Evolutionary conservation across 2,888 invertebrate genomes (phyloP).

Genomic region (Brachylomia viminalis): DNA sequence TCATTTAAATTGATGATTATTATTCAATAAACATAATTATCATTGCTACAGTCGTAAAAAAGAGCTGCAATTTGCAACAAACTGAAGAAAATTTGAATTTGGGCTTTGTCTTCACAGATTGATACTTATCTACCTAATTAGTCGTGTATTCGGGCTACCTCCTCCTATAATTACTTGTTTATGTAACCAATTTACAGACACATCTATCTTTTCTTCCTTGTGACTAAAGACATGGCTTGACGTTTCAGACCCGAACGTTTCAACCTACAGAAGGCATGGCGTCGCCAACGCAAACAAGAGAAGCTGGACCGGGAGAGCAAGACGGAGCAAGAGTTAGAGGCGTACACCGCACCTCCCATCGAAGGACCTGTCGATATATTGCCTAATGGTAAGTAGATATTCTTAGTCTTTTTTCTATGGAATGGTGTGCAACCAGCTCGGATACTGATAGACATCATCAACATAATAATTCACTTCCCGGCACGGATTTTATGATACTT

Average conservation of each 20-base stretch:
- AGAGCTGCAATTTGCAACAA: too few species aligned
- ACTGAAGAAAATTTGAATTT: too few species aligned
- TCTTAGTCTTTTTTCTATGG: background rate
- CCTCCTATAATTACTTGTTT: background rate
- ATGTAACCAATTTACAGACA: background rate
- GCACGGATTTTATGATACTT: background rate
- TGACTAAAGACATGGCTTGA: background rate
- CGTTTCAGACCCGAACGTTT: conserved; percentile 90
- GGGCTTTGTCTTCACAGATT: background rate
- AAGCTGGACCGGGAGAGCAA: conserved; percentile 80
- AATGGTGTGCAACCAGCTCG: background rate
- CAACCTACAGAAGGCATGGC: conserved; percentile 90
- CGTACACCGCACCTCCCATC: conserved; percentile 83
- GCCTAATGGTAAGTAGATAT: conserved; percentile 75
- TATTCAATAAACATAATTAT: too few species aligned
- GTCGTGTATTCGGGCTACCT: background rate
- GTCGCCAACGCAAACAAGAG: conserved; percentile 89
- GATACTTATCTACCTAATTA: background rate
- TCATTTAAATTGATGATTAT: too few species aligned
- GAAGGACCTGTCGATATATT: conserved; percentile 79
- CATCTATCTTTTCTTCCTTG: background rate
- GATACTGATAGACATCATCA: background rate
- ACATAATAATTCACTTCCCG: background rate
- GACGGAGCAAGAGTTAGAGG: conserved; percentile 83
- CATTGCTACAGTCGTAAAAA: too few species aligned